Base-by-base conservation (phyloP, 2,797 vertebrate genomes). In the Gambelia wislizenii region DNA sequence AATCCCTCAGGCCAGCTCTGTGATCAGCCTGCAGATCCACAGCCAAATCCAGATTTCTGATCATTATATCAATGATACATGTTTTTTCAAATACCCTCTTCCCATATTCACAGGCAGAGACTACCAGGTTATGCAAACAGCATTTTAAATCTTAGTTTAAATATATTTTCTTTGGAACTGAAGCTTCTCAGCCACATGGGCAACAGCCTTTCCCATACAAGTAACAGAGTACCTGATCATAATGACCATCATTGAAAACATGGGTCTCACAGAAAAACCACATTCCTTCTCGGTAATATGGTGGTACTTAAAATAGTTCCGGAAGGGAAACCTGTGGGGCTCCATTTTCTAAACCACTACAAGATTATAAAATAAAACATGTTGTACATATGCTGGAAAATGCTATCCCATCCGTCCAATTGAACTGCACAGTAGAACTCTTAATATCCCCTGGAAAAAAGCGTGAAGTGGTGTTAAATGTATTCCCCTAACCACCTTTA, bases 351-450 rank as follows among this genome's bases (percentile, higher is more conserved):
- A 89, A 88, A 30, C 6, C 79, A 89, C 83, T 0, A 88, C 36
- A 33, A 91, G 87, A 87, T 64, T 44, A 42, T 92, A 69, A 88
- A 92, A 86, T 93, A 92, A 25, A 87, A 82, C 10, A 33, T 39
- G 83, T 2, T 79, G 85, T 92, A 59, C 49, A 92, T 83, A 77
- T 87, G 39, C 2, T 86, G 88, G 67, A 91, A 90, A 94, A 85
- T 4, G 72, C 61, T 89, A 64, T 30, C 52, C 91, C 49, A 25
- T 93, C 92, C 64, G 86, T 86, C 86, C 84, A 64, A 42, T 64
- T 75, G 70, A 91, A 92, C 14, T 27, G 6, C 1, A 75, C 90
- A 88, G 30, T 83, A 52, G 84, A 84, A 78, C 42, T 86, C 93
- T 27, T 82, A 90, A 42, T 20, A 59, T 91, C 92, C 93, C 77